phyloP scores from a whole-genome alignment of 2,797 vertebrate species.

The Adrianichthys oophorus region DNA sequence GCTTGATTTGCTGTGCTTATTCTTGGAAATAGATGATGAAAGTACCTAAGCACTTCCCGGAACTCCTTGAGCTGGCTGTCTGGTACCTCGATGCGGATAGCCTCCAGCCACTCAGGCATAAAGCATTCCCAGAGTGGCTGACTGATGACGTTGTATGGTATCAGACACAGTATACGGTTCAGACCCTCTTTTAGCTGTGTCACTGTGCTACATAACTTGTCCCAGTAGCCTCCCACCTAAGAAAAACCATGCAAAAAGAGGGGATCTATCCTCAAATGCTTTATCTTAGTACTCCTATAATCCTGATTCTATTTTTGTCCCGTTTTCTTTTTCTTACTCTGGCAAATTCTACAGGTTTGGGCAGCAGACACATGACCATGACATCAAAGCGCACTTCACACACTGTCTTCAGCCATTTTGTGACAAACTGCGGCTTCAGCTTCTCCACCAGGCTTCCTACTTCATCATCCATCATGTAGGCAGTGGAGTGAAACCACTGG shows the following conservation, averaged over 20 bases:
- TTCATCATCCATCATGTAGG: constrained; percentile 99
- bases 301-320: too few relatives aligned
- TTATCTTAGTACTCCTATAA: too few relatives aligned
- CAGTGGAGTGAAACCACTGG: constrained; percentile 99
- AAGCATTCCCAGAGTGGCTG: constrained; percentile 98
- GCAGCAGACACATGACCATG: constrained; percentile 99
- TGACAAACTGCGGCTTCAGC: constrained; percentile 98
- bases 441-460: constrained; percentile 98
- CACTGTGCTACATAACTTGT: constrained; percentile 95
- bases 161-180: constrained; percentile 95
- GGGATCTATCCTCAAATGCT: background rate
- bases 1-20: too few relatives aligned
- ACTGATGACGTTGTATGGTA: constrained; percentile 97
- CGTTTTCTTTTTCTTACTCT: constrained; percentile 79
- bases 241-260: constrained; percentile 3
- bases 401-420: constrained; percentile 98
- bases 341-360: constrained; percentile 98
- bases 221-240: constrained; percentile 98
- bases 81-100: constrained; percentile 94
- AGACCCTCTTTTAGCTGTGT: constrained; percentile 97
- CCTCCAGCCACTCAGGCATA: constrained; percentile 98
- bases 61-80: constrained; percentile 96
- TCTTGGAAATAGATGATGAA: background rate
- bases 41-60: constrained; percentile 94
- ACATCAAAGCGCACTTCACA: constrained; percentile 98